Conservation (phyloP, 2,113 vertebrate genomes). For the Raja brachyura region DNA sequence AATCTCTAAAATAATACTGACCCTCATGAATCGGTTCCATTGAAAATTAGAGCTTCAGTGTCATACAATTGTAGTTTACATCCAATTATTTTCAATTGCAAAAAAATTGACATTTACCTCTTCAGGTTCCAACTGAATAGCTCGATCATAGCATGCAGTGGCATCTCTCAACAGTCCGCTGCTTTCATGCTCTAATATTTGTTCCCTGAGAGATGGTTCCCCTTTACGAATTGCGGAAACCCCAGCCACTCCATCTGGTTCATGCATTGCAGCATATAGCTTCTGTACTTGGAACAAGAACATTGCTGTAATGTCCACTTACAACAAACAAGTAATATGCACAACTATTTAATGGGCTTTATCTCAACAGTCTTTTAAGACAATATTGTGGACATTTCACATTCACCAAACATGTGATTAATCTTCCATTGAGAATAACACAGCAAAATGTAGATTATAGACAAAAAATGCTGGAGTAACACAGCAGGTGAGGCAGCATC, state of each 20-base stretch:
- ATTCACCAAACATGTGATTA: not conserved
- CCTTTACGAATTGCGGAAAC: constrained; percentile 87
- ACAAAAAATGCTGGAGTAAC: too few species aligned
- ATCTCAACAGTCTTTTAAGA: not conserved
- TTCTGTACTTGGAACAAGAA: constrained; percentile 52
- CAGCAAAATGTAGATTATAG: not conserved
- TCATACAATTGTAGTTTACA: not conserved
- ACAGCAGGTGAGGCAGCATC: too few species aligned
- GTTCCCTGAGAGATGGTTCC: constrained; percentile 85
- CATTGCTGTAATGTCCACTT: not conserved
- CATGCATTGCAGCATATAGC: constrained; percentile 92
- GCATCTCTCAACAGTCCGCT: constrained; percentile 89
- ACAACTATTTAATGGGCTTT: not conserved
- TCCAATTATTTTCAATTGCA: not conserved
- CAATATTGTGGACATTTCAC: not conserved
- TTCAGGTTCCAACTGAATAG: constrained; percentile 91
- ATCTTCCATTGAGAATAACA: not conserved
- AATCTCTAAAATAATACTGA: not conserved
- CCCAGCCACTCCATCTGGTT: constrained; percentile 90
- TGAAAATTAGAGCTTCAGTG: not conserved
- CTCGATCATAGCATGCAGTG: constrained; percentile 90
- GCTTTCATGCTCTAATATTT: constrained; percentile 95
- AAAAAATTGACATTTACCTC: constrained; percentile 62
- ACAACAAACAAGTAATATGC: not conserved
- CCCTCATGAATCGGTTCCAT: not conserved